These are phyloP conservation scores for Labeo catla DNA, from an alignment of 2,113 vertebrate species.

Conservation along the genomic window DNA sequence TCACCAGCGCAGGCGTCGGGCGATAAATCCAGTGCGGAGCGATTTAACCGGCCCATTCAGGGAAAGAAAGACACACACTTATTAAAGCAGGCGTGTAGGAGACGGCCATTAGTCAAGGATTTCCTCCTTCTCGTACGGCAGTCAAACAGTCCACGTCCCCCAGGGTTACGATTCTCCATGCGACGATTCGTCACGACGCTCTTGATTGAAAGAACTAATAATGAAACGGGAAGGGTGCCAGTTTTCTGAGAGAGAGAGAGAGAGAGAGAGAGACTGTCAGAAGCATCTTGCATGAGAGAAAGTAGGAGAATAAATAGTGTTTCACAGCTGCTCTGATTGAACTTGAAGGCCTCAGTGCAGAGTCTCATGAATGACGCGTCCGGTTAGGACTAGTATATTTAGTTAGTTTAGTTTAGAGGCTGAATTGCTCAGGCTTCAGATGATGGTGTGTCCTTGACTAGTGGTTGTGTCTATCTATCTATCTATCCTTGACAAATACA, in stretches of 20 bases:
- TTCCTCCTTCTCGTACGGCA: constrained; percentile 31
- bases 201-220: constrained; percentile 20
- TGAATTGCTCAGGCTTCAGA: too few species aligned
- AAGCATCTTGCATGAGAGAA: neutral
- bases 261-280: neutral
- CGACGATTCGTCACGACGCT: constrained; percentile 11
- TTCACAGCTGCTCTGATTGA: constrained; percentile 2
- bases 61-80: constrained; percentile 40
- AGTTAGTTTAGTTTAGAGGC: neutral
- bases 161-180: constrained; percentile 25
- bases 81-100: constrained; percentile 34
- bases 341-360: neutral
- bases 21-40: constrained; percentile 8
- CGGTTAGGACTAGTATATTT: neutral
- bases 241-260: constrained; percentile 3
- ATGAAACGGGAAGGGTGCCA: constrained; percentile 7
- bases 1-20: neutral
- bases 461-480: too few species aligned
- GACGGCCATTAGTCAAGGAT: constrained; percentile 45
- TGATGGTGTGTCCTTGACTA: too few species aligned
- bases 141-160: constrained; percentile 14
- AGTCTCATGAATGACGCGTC: neutral
- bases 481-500: too few species aligned
- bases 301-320: neutral
- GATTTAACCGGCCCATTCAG: neutral